These are phyloP conservation scores for Orthosia incerta DNA, from an alignment of 2,888 invertebrate genomes.

Conservation along the genomic window DNA sequence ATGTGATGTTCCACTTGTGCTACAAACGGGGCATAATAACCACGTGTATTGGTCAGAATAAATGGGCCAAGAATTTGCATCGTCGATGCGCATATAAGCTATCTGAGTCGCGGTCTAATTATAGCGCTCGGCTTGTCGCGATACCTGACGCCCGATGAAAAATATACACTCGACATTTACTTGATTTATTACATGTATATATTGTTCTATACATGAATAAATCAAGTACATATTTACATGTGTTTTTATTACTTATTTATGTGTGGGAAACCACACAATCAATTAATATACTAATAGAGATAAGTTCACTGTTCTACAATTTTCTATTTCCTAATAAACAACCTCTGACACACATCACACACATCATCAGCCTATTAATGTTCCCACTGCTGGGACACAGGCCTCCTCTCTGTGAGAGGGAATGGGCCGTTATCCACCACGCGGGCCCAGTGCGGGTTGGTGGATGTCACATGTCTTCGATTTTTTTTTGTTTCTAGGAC, in stretches of 20 bases:
- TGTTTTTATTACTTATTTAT: slow-evolving; percentile 44
- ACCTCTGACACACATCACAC: slow-evolving; percentile 20
- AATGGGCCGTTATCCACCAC: too few relatives aligned
- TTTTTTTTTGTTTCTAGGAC: too few relatives aligned
- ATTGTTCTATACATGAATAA: not conserved
- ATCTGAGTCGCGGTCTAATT: slow-evolving; percentile 82
- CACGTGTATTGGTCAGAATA: slow-evolving; percentile 69
- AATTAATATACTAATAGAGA: too few relatives aligned
- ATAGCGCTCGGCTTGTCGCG: slow-evolving; percentile 78
- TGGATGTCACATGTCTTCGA: too few relatives aligned
- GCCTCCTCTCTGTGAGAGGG: too few relatives aligned
- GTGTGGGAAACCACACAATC: slow-evolving; percentile 15
- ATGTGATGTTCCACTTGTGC: slow-evolving; percentile 59
- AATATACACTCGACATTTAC: slow-evolving; percentile 47
- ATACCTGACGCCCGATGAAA: slow-evolving; percentile 76
- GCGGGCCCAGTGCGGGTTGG: too few relatives aligned
- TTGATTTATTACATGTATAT: not conserved
- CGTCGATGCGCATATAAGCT: slow-evolving; percentile 79
- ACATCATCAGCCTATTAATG: too few relatives aligned
- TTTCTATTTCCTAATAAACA: slow-evolving; percentile 43
- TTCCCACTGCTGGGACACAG: too few relatives aligned
- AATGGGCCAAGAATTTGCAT: slow-evolving; percentile 84
- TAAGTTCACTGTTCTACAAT: not conserved
- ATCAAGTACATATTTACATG: slow-evolving; percentile 22
- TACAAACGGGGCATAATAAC: slow-evolving; percentile 66